Base-by-base conservation (phyloP, 2,797 vertebrate species). In the Limnodromus scolopaceus region DNA sequence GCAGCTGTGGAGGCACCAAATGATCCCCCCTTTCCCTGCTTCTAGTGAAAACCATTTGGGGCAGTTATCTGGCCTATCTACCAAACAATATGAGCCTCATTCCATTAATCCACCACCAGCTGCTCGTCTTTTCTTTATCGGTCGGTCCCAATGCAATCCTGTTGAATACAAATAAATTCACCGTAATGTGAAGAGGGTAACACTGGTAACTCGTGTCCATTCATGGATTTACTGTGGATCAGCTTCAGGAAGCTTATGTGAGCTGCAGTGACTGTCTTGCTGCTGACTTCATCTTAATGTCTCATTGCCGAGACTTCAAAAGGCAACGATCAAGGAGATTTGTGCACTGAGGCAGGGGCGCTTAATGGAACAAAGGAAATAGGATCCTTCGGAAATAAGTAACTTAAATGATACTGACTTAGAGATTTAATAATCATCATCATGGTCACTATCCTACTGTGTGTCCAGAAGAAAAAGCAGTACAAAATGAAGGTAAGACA, bases 21-120 rank as follows among this genome's bases (percentile, higher is more conserved):
- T 48, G 54, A 53, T 39, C 49, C 60, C 43, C 41, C 30, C 69
- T 84, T 77, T 72, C 38, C 61, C 68, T 89, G 61, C 61, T 87
- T 74, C 84, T 72, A 71, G 36, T 34, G 74, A 48, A 76, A 94
- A 89, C 61, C 58, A 88, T 87, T 86, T 15, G 28, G 69, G 92
- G 49, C 46, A 85, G 88, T 91, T 89, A 86, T 86, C 82, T 70
- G 85, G 20, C 89, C 84, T 89, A 74, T 66, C 25, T 77, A 80
- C 58, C 78, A 85, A 85, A 96, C 89, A 84, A 51, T 23, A 88
- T 3, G 19, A 88, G 76, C 65, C 77, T 90, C 95, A 41, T 91
- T 79, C 94, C 46, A 72, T 93, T 87, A 87, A 93, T 63, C 72
- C 63, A 80, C 34, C 75, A 94, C 74, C 94, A 96, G 75, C 92